Percentiles rank a stretch among this genome's conserved stretches.
Conservation (phyloP, 2,113 vertebrate species). For the Serinus canaria region DNA sequence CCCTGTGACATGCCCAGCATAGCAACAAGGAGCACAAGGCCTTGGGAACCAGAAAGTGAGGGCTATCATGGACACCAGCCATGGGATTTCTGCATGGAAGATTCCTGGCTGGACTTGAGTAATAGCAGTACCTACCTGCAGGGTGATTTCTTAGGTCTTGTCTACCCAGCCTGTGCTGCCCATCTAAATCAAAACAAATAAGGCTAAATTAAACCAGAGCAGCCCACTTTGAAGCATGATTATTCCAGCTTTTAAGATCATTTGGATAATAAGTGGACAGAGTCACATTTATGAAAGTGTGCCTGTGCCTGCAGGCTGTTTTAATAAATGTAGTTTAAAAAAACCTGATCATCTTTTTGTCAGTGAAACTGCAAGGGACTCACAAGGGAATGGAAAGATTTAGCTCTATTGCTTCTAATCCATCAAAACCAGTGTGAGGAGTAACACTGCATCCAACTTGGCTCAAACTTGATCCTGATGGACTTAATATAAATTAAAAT, state of each 20-base stretch:
- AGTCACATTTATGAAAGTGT: not conserved
- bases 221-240: not conserved
- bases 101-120: not conserved
- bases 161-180: not conserved
- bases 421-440: not conserved
- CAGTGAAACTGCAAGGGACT: not conserved
- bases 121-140: not conserved
- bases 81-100: not conserved
- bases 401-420: constrained; percentile 14
- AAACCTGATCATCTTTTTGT: not conserved
- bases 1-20: not conserved
- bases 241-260: not conserved
- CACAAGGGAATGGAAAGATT: not conserved
- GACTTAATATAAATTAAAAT: constrained; percentile 32
- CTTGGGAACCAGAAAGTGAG: not conserved
- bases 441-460: not conserved
- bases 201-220: not conserved
- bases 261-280: not conserved
- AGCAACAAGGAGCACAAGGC: not conserved
- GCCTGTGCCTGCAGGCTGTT: not conserved
- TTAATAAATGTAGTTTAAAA: not conserved
- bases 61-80: fast-evolving
- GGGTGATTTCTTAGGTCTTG: not conserved
- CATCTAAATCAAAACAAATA: not conserved
- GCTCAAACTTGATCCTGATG: constrained; percentile 1